A percentile compares a stretch with the other conserved stretches of the same genome.
Conservation (phyloP, 2,888 invertebrate species). For the Pterostichus niger region DNA sequence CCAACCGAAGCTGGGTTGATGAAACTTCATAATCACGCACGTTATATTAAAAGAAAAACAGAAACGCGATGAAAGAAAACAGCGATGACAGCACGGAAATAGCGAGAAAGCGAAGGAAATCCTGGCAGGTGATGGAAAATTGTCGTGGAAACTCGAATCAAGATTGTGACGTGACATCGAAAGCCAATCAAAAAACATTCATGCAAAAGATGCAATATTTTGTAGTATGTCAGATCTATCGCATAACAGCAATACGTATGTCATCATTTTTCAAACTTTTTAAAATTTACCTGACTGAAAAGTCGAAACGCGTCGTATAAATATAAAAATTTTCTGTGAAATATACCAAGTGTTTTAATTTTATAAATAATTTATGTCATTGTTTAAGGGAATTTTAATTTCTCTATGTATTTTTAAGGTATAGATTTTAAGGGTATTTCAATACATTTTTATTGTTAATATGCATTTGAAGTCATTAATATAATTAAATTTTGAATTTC, state of each 20-base stretch:
- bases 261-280: constrained; percentile 15
- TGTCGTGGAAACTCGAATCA: constrained; percentile 22
- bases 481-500: too few species aligned
- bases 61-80: constrained; percentile 14
- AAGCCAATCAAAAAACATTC: constrained; percentile 59
- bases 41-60: constrained; percentile 48
- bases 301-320: too few species aligned
- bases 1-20: not conserved
- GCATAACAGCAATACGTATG: not conserved
- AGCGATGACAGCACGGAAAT: not conserved
- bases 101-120: constrained; percentile 19
- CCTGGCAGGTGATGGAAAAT: constrained; percentile 49
- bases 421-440: too few species aligned
- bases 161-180: constrained; percentile 18
- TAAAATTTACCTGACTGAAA: not conserved
- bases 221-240: not conserved
- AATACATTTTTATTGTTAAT: too few species aligned
- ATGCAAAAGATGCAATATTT: constrained; percentile 51
- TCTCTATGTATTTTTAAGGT: too few species aligned
- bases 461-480: too few species aligned
- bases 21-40: constrained; percentile 39
- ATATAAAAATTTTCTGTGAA: too few species aligned
- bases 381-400: too few species aligned
- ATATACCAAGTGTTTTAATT: too few species aligned
- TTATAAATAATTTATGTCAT: too few species aligned